phyloP scores from a whole-genome alignment of 1,140 invertebrate species.

The Mya arenaria region DNA sequence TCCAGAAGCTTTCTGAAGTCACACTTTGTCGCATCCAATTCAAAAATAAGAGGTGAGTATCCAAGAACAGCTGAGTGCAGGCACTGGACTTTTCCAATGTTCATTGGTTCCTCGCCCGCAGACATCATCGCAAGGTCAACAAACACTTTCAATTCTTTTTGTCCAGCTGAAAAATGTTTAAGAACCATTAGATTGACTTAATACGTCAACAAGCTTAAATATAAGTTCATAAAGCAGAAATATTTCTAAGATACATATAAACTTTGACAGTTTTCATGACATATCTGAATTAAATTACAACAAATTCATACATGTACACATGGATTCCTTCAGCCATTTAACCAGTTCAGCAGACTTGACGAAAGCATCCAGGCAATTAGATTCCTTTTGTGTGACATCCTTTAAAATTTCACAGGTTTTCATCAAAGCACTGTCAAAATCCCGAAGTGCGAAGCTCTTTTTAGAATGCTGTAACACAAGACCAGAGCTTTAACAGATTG shows the following conservation, averaged over 20 bases:
- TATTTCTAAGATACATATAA: neutral
- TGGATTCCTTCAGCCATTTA: constrained; percentile 69
- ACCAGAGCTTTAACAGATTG: too few relatives aligned
- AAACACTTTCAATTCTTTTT: constrained; percentile 78
- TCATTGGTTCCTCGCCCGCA: constrained; percentile 74
- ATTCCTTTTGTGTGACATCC: constrained; percentile 54
- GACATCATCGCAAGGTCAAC: constrained; percentile 77
- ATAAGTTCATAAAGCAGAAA: neutral
- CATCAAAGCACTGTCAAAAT: constrained; percentile 62
- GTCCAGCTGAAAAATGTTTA: constrained; percentile 54
- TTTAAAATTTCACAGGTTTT: constrained; percentile 57
- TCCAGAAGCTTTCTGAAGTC: constrained; percentile 66
- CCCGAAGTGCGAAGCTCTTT: too few relatives aligned
- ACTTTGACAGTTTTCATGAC: neutral
- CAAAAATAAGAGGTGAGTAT: constrained; percentile 78
- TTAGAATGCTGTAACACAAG: too few relatives aligned
- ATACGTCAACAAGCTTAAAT: neutral
- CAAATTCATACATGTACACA: constrained; percentile 56
- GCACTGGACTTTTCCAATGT: constrained; percentile 70
- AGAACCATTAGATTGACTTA: too few relatives aligned
- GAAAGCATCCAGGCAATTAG: constrained; percentile 66
- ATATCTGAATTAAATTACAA: neutral
- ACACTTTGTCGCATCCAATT: constrained; percentile 56
- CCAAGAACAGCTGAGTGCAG: constrained; percentile 74
- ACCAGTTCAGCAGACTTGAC: constrained; percentile 62